Evolutionary conservation across 2,797 vertebrate genomes (phyloP).

Genomic region (Adelosebastes latens): DNA sequence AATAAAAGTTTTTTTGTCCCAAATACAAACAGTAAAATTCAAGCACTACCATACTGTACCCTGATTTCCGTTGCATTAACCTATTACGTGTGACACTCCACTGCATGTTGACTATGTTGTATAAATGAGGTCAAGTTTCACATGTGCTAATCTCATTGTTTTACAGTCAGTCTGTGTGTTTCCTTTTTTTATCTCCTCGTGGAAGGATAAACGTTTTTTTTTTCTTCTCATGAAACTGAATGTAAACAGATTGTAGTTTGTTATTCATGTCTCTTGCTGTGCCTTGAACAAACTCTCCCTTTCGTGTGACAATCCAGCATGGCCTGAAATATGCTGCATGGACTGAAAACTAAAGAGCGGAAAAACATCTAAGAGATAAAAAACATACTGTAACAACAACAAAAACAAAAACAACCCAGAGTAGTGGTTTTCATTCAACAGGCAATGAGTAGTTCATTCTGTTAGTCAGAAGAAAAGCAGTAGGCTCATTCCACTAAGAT

Average conservation of each 20-base stretch:
- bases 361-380: slow-evolving; percentile 52
- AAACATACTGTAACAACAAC: slow-evolving; percentile 24
- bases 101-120: slow-evolving; percentile 43
- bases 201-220: not conserved
- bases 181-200: slow-evolving; percentile 34
- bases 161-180: slow-evolving; percentile 39
- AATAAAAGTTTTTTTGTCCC: not conserved
- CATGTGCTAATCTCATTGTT: slow-evolving; percentile 14
- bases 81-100: slow-evolving; percentile 17
- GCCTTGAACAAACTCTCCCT: slow-evolving; percentile 79
- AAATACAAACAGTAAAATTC: slow-evolving; percentile 16
- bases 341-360: slow-evolving; percentile 60
- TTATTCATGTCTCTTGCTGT: slow-evolving; percentile 78
- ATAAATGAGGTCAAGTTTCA: slow-evolving; percentile 15
- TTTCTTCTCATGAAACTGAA: slow-evolving; percentile 65
- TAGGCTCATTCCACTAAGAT: not conserved
- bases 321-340: slow-evolving; percentile 86
- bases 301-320: slow-evolving; percentile 85
- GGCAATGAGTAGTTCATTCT: not conserved
- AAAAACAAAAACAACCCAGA: slow-evolving; percentile 16
- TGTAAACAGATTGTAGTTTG: slow-evolving; percentile 69
- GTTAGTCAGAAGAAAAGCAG: slow-evolving; percentile 13
- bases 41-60: slow-evolving; percentile 5
- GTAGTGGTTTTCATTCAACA: not conserved
- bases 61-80: slow-evolving; percentile 14